Conservation (phyloP, 1,140 invertebrate genomes). For the Lerema accius region DNA sequence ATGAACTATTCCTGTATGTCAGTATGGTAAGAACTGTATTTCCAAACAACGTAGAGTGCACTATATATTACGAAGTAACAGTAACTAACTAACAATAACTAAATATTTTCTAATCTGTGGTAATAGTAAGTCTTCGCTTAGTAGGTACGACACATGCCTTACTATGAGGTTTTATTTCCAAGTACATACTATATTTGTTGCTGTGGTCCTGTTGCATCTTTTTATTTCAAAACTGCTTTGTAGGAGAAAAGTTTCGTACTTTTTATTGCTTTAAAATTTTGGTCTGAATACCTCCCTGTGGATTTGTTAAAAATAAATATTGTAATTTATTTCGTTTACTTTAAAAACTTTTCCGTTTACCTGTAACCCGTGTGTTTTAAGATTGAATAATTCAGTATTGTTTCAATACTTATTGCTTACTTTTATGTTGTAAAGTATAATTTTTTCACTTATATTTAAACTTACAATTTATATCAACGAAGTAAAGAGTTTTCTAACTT, state of each 20-base stretch:
- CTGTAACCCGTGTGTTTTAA: neutral
- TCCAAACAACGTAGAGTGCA: no score
- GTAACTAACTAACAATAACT: no score
- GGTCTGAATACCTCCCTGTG: neutral
- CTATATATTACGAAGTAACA: no score
- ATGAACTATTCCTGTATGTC: no score
- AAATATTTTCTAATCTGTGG: no score
- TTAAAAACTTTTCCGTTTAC: neutral
- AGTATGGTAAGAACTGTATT: no score
- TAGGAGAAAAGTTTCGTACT: slow-evolving; percentile 14
- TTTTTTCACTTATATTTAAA: no score
- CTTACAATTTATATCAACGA: no score
- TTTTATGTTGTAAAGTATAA: neutral
- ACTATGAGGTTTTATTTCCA: slow-evolving; percentile 20
- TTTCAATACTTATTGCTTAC: no score
- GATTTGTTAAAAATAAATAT: neutral
- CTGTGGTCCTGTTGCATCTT: slow-evolving; percentile 20
- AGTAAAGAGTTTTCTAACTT: no score
- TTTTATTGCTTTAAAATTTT: slow-evolving; percentile 21
- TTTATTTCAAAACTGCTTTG: slow-evolving; percentile 25
- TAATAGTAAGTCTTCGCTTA: no score
- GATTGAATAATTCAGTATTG: no score
- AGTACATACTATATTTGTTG: slow-evolving; percentile 32
- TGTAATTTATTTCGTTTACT: neutral
- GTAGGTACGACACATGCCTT: neutral